Conservation (phyloP, 1,140 invertebrate genomes). For the Centruroides sculpturatus region DNA sequence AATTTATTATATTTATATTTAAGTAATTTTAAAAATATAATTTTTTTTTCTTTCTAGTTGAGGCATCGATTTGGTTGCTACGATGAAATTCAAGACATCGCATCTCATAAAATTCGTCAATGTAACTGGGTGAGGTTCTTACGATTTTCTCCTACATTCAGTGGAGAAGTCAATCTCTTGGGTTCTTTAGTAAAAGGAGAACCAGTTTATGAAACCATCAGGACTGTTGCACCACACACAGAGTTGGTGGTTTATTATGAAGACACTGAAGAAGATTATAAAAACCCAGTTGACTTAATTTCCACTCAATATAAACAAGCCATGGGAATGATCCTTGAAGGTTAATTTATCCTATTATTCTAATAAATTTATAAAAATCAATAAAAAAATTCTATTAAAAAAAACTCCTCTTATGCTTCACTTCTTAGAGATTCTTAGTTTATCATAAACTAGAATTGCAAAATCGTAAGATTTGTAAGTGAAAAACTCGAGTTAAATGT, state of each 20-base stretch:
- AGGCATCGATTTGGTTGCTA: conserved; percentile 75
- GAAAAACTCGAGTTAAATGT: no score
- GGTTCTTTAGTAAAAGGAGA: conserved; percentile 37
- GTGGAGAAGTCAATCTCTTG: conserved; percentile 70
- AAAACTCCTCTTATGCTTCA: no score
- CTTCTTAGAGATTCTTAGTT: no score
- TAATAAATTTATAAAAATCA: neutral
- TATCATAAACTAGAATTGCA: no score
- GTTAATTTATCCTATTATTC: neutral
- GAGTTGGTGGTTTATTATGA: conserved; percentile 72
- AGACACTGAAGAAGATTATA: neutral
- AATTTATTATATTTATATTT: neutral
- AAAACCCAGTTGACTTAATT: conserved; percentile 4
- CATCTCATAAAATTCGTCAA: conserved; percentile 59
- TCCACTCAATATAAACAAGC: conserved; percentile 15
- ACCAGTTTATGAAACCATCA: conserved; percentile 72
- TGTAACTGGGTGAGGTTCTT: conserved; percentile 92
- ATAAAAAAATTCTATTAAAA: no score
- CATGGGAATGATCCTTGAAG: conserved; percentile 17
- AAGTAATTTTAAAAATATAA: neutral
- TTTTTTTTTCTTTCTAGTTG: conserved; percentile 47
- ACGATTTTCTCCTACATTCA: conserved; percentile 55
- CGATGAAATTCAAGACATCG: conserved; percentile 62
- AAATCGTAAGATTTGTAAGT: no score
- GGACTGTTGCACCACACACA: conserved; percentile 62